phyloP scores from a whole-genome alignment of 2,888 invertebrate genomes.

The Habrosyne pyritoides region DNA sequence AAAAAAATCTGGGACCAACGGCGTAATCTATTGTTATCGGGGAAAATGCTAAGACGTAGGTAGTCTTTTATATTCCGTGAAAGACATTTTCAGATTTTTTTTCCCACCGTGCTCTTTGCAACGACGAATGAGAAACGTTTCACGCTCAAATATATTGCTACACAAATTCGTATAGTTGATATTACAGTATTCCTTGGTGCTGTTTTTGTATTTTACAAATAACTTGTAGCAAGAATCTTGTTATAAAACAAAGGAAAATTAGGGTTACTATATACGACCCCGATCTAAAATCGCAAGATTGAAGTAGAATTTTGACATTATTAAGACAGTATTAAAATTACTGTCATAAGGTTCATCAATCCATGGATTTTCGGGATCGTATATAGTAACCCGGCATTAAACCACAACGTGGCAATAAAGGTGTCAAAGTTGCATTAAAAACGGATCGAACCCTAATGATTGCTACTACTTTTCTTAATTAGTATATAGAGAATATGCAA shows the following conservation, averaged over 20 bases:
- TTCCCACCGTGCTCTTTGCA: conserved; percentile 25
- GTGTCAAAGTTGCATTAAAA: too few relatives aligned
- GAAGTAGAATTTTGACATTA: too few relatives aligned
- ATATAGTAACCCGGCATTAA: too few relatives aligned
- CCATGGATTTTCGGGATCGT: too few relatives aligned
- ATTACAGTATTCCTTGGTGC: conserved; percentile 24
- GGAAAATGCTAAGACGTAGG: conserved; percentile 35
- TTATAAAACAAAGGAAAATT: neutral
- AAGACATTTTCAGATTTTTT: conserved; percentile 46
- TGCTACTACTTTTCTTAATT: too few relatives aligned
- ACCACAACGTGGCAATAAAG: too few relatives aligned
- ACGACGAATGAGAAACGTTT: conserved; percentile 35
- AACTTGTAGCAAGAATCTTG: neutral
- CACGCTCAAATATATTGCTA: conserved; percentile 37
- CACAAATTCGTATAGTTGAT: conserved; percentile 36
- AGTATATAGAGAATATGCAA: too few relatives aligned
- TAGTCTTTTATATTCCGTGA: conserved; percentile 36
- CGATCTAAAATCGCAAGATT: too few relatives aligned
- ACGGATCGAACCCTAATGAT: too few relatives aligned
- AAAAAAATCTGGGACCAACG: conserved; percentile 36
- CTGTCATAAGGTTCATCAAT: too few relatives aligned
- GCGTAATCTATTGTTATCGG: conserved; percentile 40
- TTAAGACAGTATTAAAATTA: too few relatives aligned
- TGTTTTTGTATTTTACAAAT: conserved; percentile 15
- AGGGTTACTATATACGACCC: neutral